Conservation (phyloP, 2,797 vertebrate species). For the Pipistrellus kuhlii region DNA sequence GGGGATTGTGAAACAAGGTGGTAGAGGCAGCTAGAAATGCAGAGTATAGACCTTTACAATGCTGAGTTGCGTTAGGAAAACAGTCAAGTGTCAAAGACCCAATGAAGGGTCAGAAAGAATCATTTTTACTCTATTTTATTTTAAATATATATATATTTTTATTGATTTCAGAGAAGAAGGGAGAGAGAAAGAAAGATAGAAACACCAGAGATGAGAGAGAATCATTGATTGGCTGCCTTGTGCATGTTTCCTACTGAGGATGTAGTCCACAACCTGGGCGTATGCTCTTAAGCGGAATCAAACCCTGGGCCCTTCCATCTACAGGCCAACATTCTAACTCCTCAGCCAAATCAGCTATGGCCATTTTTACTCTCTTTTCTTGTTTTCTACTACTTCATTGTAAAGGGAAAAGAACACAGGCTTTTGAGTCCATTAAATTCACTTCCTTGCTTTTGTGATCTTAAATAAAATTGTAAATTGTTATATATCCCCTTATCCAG, state of each 20-base stretch:
- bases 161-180: no score
- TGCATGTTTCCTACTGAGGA: no score
- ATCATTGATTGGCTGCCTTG: no score
- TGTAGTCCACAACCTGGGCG: no score
- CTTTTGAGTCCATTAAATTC: neutral
- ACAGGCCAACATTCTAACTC: no score
- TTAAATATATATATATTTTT: neutral
- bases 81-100: neutral
- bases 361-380: neutral
- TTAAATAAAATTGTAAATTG: conserved; percentile 2
- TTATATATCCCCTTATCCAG: neutral
- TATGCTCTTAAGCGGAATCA: no score
- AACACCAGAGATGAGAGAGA: no score
- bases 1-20: neutral
- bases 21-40: neutral
- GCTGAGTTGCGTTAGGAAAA: neutral
- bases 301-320: no score
- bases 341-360: no score
- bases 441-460: neutral
- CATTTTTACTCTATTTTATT: neutral
- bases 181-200: no score
- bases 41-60: neutral
- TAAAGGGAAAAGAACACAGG: neutral
- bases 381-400: neutral
- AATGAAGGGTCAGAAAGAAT: neutral